These are phyloP conservation scores for Vollenhovia emeryi DNA, from an alignment of 1,140 invertebrate species.

Conservation along the genomic window DNA sequence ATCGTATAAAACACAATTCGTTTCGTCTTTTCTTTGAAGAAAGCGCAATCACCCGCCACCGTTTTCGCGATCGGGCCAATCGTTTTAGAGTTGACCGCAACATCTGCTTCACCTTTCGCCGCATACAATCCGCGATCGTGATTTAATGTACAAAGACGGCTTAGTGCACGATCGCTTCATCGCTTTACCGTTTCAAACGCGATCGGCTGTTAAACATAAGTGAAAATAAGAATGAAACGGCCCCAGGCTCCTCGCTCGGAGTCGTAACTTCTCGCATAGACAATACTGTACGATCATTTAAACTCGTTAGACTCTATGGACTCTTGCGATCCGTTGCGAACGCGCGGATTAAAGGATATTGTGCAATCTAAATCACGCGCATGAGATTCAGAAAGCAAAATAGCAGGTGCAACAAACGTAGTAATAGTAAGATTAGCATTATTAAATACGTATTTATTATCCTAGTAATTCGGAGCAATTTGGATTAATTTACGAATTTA, in stretches of 20 bases:
- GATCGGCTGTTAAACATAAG: constrained; percentile 49
- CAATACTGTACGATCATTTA: constrained; percentile 47
- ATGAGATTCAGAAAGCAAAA: background rate
- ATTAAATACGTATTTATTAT: background rate
- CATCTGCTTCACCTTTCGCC: background rate
- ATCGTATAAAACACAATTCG: constrained; percentile 1
- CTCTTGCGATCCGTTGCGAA: constrained; percentile 11
- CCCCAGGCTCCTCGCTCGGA: background rate
- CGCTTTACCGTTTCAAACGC: constrained; percentile 43
- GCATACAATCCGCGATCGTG: constrained; percentile 17
- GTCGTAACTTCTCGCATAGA: constrained; percentile 41
- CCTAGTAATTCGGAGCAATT: background rate
- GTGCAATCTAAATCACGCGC: background rate
- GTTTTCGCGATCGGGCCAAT: constrained; percentile 37
- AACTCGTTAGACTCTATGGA: constrained; percentile 37
- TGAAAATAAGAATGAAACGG: constrained; percentile 17
- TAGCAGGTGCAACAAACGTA: background rate
- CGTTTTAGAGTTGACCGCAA: constrained; percentile 38
- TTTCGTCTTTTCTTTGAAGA: constrained; percentile 16
- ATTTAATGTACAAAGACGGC: constrained; percentile 22
- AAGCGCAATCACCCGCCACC: background rate
- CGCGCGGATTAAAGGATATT: background rate
- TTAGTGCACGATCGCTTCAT: constrained; percentile 46
- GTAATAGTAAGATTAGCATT: background rate
- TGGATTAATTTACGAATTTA: background rate